Base-by-base conservation (phyloP, 1,140 invertebrate species). In the Drosophila ironensis region DNA sequence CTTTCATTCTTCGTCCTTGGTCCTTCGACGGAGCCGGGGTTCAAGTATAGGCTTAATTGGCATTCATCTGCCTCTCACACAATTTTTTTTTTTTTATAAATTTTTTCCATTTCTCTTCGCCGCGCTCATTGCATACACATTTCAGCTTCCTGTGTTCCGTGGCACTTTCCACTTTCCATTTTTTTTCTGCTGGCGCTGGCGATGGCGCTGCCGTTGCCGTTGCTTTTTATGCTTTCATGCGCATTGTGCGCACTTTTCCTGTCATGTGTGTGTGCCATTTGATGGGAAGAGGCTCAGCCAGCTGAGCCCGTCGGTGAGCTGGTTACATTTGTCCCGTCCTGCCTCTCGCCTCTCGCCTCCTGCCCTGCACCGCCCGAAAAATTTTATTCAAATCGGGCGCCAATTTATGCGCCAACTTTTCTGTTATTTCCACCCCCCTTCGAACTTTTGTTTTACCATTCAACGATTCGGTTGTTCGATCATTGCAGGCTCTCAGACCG, bases 41-140 rank as follows among this genome's bases (percentile, higher is more conserved):
- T 82, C 72, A 82, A 84, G 77, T 82, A 70, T 82, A 66, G 77
- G 69, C 77, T 73, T 82, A 82, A 82, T 82, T 82, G 77, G 78
- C 77, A 84, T 82, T 84, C 77, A 82, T 72, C 70, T 42, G 33
- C 44, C 56, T 41, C 17, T 19, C 14, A 11, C 9, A 19, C 33
- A 38, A 14, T 19, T 19, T 6, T 8, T n/a, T 74, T 50, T 76
- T 54, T 78, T 82, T 82, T 86, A 82, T 82, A 82, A 82, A n/a
- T n/a, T 82, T 84, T 80, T 66, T 57, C 78, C 77, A 82, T 82
- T 82, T 77, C 61, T 77, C 71, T 78, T 50, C 42, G 54, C 50
- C 38, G 20, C 52, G 41, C 56, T 35, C 69, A 78, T 68, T 68
- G 71, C 76, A 75, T 48, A 82, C 76, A 76, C 77, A 60, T 78